These are phyloP conservation scores for Ceratosolen solmsi DNA, from an alignment of 1,140 invertebrate species.

Conservation along the genomic window DNA sequence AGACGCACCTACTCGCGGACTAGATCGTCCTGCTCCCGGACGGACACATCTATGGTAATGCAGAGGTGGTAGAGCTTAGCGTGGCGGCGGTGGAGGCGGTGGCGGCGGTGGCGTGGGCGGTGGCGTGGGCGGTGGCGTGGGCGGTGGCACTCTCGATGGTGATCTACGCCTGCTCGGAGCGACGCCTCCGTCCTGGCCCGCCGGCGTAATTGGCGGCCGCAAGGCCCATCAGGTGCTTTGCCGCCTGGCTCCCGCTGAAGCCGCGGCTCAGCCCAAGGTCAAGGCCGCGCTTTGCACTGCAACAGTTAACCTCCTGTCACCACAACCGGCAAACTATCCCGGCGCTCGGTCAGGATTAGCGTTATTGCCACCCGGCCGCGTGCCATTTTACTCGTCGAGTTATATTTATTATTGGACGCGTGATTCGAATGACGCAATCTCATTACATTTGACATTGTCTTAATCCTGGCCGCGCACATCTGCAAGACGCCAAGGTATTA, in stretches of 20 bases:
- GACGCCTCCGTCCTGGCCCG: conserved; percentile 87
- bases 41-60: no score
- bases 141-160: not conserved
- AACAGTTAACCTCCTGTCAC: conserved; percentile 53
- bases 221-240: conserved; percentile 91
- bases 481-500: no score
- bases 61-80: no score
- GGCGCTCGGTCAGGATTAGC: no score
- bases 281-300: conserved; percentile 84
- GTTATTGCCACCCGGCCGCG: no score
- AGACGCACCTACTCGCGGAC: no score
- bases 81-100: not conserved
- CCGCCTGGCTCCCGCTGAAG: conserved; percentile 89
- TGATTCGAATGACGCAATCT: no score
- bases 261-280: conserved; percentile 88
- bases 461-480: no score
- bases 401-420: no score
- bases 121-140: not conserved
- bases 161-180: conserved; percentile 73
- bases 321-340: not conserved
- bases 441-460: no score
- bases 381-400: not conserved
- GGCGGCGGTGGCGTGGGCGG: not conserved
- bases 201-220: conserved; percentile 90
- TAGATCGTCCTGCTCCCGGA: no score